Conservation (phyloP, 2,113 vertebrate species). For the Glaucomys volans region DNA sequence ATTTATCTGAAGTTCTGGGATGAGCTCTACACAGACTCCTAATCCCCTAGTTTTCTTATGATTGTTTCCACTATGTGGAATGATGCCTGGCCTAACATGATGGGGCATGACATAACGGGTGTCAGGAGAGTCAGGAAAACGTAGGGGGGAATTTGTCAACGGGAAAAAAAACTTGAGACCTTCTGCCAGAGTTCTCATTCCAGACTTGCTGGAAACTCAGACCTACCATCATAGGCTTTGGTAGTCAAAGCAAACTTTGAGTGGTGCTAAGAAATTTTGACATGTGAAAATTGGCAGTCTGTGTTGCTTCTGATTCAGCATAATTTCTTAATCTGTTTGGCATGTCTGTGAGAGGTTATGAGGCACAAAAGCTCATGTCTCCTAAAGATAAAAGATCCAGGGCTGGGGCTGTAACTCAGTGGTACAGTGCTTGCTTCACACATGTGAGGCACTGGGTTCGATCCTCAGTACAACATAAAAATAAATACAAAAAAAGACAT, state of each 20-base stretch:
- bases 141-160: slow-evolving; percentile 38
- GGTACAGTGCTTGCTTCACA: too few species aligned
- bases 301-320: slow-evolving; percentile 58
- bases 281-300: slow-evolving; percentile 38
- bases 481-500: too few species aligned
- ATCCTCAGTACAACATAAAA: too few species aligned
- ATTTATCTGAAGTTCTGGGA: neutral
- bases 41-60: slow-evolving; percentile 39
- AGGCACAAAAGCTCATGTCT: slow-evolving; percentile 39
- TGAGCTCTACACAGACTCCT: slow-evolving; percentile 16
- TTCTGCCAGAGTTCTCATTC: slow-evolving; percentile 60
- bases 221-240: slow-evolving; percentile 35
- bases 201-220: slow-evolving; percentile 45
- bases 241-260: slow-evolving; percentile 76
- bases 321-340: slow-evolving; percentile 59
- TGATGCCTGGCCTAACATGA: slow-evolving; percentile 44
- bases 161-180: neutral
- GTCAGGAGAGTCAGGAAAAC: slow-evolving; percentile 60
- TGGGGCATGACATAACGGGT: slow-evolving; percentile 34
- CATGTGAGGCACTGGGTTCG: too few species aligned
- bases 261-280: slow-evolving; percentile 54
- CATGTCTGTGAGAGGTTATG: slow-evolving; percentile 28
- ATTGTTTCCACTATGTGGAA: slow-evolving; percentile 2
- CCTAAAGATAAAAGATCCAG: neutral
- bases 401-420: too few species aligned